phyloP scores from a whole-genome alignment of 92 coral and sea anemone genomes.

The Palythoa grandiflora region DNA sequence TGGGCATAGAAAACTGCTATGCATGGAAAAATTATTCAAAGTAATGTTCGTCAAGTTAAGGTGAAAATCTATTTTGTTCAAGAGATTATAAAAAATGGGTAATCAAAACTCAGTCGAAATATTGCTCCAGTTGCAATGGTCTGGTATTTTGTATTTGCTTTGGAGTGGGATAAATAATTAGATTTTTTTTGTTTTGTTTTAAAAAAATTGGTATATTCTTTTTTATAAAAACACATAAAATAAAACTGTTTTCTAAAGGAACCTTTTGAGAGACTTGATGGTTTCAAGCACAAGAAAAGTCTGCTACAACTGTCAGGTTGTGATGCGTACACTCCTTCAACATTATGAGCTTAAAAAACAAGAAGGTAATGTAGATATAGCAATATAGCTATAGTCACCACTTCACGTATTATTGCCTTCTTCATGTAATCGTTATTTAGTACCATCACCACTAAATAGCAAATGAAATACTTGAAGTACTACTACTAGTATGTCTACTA shows the following conservation, averaged over 20 bases:
- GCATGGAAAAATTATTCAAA: too few relatives aligned
- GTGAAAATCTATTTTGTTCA: too few relatives aligned
- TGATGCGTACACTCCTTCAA: conserved; percentile 62
- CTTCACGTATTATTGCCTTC: background rate
- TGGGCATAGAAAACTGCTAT: too few relatives aligned
- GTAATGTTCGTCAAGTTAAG: too few relatives aligned
- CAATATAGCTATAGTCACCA: background rate
- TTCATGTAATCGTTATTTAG: background rate
- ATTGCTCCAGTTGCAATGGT: too few relatives aligned
- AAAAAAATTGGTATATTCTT: background rate
- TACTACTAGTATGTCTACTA: background rate
- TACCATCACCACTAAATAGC: background rate
- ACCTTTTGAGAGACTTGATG: conserved; percentile 66
- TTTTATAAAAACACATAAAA: background rate
- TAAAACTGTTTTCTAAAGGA: conserved; percentile 30
- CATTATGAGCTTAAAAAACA: conserved; percentile 36
- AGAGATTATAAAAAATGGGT: too few relatives aligned
- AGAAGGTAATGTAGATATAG: conserved; percentile 43
- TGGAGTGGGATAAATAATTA: too few relatives aligned
- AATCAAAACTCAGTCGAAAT: too few relatives aligned
- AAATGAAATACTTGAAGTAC: background rate
- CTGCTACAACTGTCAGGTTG: conserved; percentile 74
- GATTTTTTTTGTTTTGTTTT: too few relatives aligned
- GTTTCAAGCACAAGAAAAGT: conserved; percentile 69
- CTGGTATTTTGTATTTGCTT: too few relatives aligned